Base-by-base conservation (phyloP, 37 sponge, comb jelly and placozoan species). In the Aplysina aerophoba region DNA sequence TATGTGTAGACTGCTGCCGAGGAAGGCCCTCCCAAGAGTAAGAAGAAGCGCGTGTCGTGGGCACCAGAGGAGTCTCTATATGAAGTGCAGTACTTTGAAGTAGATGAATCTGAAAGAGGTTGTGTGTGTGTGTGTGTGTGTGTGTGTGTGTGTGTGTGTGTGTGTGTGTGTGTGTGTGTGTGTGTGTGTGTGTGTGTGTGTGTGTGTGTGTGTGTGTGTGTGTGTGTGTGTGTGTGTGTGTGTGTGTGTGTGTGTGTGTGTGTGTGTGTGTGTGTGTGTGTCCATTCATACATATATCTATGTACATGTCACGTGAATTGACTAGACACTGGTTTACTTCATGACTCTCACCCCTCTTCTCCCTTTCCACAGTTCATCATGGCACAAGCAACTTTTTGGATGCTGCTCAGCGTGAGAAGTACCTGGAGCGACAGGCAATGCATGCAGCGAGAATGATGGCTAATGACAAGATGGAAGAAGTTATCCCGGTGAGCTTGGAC, bases 41-140 rank as follows among this genome's bases (percentile, higher is more conserved):
- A 85, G 81, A 94, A 94, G 92, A 94, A 91, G 78, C 60, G 73
- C 16, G 94, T 94, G 24, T 84, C 94, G 34, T 94, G 89, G 89
- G 94, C 94, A 33, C 39, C 71, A 14, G 92, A 88, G 2, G 77
- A 73, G 21, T 79, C 78, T 15, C 74, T 94, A 24, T 59, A 55
- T 5, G 68, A 34, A 6, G 38, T 94, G 27, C 81, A 83, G 86
- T 91, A 86, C 87, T 94, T 91, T 84, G 92, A 94, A 44, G 30
- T 90, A 68, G 94, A 94, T 37, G 94, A 94, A 64, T 87, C 88
- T 38, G 94, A 94, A 62, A 87, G 94, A 94, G 89, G 94, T n/a
- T 92, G 53, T 20, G 68, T 27, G 66, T 38, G 0, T 27, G 24
- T 27, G 71, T n/a, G 85, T 36, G 37, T 62, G 24, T 3, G 28